Evolutionary conservation across 37 sponge, comb jelly and placozoan genomes (phyloP), one percentile per base, ranked within the genome.

Genomic region (Corticium candelabrum): DNA sequence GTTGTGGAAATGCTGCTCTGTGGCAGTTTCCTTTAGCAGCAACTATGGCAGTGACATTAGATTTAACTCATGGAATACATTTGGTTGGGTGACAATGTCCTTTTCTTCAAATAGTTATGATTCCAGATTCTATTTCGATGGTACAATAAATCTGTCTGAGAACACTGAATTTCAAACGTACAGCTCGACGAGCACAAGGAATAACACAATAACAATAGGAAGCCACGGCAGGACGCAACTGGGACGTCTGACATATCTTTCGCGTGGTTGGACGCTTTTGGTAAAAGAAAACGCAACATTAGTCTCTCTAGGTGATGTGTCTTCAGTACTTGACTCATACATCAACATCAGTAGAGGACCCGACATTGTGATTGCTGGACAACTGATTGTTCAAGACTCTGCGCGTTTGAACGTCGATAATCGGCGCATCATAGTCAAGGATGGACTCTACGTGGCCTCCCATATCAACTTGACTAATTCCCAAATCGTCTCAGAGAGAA

Each of bases 331-430:
- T 11, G 62, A 21, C 62, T 11, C 15, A 27, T 11, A 21, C 21
- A 50, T 50, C 62, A 21, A 50, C 21, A 27, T 50, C 11, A 21
- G 15, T 27, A 11, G 62, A n/a, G n/a, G n/a, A n/a, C n/a, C n/a
- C n/a, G n/a, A n/a, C n/a, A n/a, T n/a, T n/a, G n/a, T n/a, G 62
- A 50, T 50, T 50, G 62, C 11, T 50, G 62, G 62, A 50, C 62
- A 50, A 50, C 62, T 50, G 62, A 21, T 50, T 21, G 62, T 50
- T 50, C 62, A 21, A 27, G 15, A 50, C 11, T 50, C 62, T 11
- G 62, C 62, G 21, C 21, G 15, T 50, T 50, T 50, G 21, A 11
- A 50, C 62, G 62, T 21, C 11, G 21, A 11, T 11, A 11, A 21
- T 50, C 21, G 62, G 11, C 62, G 62, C 62, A 21, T 50, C 62